These are phyloP conservation scores for Tetranychus truncatus DNA, from an alignment of 2,888 invertebrate species.

Conservation along the genomic window DNA sequence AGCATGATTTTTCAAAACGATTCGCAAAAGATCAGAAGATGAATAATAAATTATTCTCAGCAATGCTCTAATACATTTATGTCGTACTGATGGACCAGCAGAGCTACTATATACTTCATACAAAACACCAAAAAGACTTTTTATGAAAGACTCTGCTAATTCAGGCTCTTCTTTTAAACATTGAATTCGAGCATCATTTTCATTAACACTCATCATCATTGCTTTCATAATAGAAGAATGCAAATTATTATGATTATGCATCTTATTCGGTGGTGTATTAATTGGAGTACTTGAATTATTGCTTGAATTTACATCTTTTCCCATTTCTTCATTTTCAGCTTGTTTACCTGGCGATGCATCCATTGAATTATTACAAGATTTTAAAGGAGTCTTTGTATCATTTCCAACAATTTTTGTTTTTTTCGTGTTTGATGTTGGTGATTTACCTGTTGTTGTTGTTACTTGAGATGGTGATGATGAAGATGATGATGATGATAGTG, in stretches of 20 bases:
- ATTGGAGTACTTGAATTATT: too few relatives aligned
- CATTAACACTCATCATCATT: not conserved
- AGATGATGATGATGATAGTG: not conserved
- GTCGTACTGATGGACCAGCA: conserved; percentile 89
- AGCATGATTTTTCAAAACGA: conserved; percentile 48
- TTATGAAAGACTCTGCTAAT: conserved; percentile 47
- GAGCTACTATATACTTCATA: conserved; percentile 97
- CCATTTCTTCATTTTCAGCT: too few relatives aligned
- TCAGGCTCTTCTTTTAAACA: conserved; percentile 51
- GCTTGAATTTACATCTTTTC: too few relatives aligned
- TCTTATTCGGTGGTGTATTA: not conserved
- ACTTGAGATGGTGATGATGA: too few relatives aligned
- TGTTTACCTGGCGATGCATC: too few relatives aligned
- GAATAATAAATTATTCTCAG: conserved; percentile 91
- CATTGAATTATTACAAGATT: too few relatives aligned
- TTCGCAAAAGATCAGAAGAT: conserved; percentile 61
- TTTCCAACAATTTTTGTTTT: too few relatives aligned
- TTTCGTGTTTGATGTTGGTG: not conserved
- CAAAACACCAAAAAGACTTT: conserved; percentile 74
- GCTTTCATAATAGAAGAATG: not conserved
- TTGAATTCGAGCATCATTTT: conserved; percentile 46
- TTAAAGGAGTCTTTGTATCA: not conserved
- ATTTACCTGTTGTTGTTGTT: not conserved
- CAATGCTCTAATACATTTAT: conserved; percentile 85
- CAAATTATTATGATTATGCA: not conserved